phyloP scores from a whole-genome alignment of 1,140 invertebrate species.

The Drosophila melanica region DNA sequence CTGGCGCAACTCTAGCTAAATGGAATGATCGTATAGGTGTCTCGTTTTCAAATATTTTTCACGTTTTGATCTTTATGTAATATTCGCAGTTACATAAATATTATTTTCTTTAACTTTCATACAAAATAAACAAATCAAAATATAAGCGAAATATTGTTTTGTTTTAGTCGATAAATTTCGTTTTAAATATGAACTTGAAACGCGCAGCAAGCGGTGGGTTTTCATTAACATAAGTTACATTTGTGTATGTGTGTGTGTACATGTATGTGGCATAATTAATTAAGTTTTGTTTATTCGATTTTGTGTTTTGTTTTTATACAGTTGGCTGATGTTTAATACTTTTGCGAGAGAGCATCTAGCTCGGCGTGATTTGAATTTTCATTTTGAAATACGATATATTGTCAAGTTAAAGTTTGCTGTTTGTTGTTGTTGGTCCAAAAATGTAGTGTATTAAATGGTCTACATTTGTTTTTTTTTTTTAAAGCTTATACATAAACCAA shows the following conservation, averaged over 20 bases:
- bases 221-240: constrained; percentile 59
- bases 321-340: constrained; percentile 71
- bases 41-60: constrained; percentile 33
- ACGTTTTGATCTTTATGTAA: constrained; percentile 27
- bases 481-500: constrained; percentile 10
- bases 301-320: constrained; percentile 65
- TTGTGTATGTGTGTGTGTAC: constrained; percentile 8
- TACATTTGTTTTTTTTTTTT: background rate
- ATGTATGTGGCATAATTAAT: constrained; percentile 20
- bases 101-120: constrained; percentile 16
- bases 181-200: constrained; percentile 54
- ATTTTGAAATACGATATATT: constrained; percentile 38
- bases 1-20: constrained; percentile 64
- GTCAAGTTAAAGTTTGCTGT: constrained; percentile 49
- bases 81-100: constrained; percentile 9
- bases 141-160: constrained; percentile 17
- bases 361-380: constrained; percentile 24
- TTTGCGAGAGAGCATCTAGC: constrained; percentile 55
- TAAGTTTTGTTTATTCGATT: constrained; percentile 6
- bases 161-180: constrained; percentile 9
- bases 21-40: constrained; percentile 81
- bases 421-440: constrained; percentile 64
- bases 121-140: constrained; percentile 26
- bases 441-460: background rate
- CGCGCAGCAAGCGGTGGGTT: constrained; percentile 79